phyloP scores from a whole-genome alignment of 2,888 invertebrate species.

The Phorcus lineatus region DNA sequence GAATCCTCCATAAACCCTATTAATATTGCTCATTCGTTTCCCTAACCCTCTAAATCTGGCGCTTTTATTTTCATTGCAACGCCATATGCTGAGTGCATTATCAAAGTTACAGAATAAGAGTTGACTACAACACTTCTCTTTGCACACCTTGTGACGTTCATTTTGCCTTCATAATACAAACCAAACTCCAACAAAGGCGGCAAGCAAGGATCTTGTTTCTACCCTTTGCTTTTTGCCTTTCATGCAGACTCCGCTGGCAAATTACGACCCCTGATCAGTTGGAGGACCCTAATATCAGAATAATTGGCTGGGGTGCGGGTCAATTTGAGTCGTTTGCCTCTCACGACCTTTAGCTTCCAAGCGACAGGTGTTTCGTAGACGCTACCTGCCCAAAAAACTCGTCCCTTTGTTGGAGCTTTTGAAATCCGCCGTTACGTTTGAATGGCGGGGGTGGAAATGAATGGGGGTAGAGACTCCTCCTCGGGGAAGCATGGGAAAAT shows the following conservation, averaged over 20 bases:
- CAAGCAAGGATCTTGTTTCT: constrained; percentile 9
- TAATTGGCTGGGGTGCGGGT: constrained; percentile 12
- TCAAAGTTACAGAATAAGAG: not conserved
- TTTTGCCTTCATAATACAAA: constrained; percentile 6
- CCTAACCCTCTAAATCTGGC: too few relatives aligned
- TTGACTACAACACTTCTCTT: not conserved
- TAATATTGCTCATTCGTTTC: too few relatives aligned
- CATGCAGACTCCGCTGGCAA: not conserved
- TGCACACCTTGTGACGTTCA: not conserved
- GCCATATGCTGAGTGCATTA: too few relatives aligned
- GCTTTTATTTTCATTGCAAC: too few relatives aligned
- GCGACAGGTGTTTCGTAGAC: constrained; percentile 15
- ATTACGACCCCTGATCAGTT: constrained; percentile 10
- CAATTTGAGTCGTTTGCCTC: constrained; percentile 20
- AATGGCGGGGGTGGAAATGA: constrained; percentile 15
- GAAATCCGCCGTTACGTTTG: constrained; percentile 19
- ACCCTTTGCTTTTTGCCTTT: constrained; percentile 17
- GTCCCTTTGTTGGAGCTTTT: constrained; percentile 5
- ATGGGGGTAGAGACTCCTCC: constrained; percentile 5
- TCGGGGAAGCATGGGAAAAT: constrained; percentile 13
- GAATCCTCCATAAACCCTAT: too few relatives aligned
- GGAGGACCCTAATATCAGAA: constrained; percentile 12
- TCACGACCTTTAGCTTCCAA: constrained; percentile 11
- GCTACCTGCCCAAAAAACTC: constrained; percentile 4
- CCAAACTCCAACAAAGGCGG: not conserved